Base-by-base conservation (phyloP, 2,888 invertebrate species). In the Rhamnusium bicolor region DNA sequence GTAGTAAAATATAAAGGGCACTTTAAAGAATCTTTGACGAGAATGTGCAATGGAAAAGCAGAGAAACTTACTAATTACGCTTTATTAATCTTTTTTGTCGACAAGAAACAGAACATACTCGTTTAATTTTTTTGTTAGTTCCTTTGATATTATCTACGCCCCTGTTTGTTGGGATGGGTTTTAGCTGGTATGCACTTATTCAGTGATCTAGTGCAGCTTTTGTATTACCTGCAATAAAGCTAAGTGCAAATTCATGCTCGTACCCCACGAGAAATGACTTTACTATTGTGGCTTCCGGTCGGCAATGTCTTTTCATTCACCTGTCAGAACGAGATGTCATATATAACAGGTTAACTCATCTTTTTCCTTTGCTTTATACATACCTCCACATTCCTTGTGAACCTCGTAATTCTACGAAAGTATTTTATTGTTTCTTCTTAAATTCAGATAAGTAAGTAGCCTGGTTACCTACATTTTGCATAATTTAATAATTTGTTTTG, bases 231-330 rank as follows among this genome's bases (percentile, higher is more conserved):
- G 84, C 83, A 86, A 87, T 86, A 86, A 86, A 86, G 74, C 86
- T 87, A 86, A 87, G 87, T 87, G 87, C 87, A 87, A 86, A 87
- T 85, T 86, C 87, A 85, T 87, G 87, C 86, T 86, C 81, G 73
- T 75, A 76, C 80, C 82, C 74, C 77, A 78, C 77, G 71, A 81
- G 80, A 83, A 81, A 84, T 81, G 80, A 82, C 81, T 81, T 83
- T 80, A 80, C 78, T 75, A 76, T 73, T 78, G 73, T 54, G 79
- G 83, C 83, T 84, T 85, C 85, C 85, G 85, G 85, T 82, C 82
- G 79, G 73, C 71, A 54, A 27, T 58, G 46, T 40, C 46, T 69
- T 68, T 69, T 75, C 71, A 69, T 71, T 75, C 69, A 69, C 49
- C 76, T 76, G 76, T 76, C 76, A 76, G 53, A 60, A 72, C 19